Conservation (phyloP, 1,140 invertebrate genomes). For the Drosophila insularis region DNA sequence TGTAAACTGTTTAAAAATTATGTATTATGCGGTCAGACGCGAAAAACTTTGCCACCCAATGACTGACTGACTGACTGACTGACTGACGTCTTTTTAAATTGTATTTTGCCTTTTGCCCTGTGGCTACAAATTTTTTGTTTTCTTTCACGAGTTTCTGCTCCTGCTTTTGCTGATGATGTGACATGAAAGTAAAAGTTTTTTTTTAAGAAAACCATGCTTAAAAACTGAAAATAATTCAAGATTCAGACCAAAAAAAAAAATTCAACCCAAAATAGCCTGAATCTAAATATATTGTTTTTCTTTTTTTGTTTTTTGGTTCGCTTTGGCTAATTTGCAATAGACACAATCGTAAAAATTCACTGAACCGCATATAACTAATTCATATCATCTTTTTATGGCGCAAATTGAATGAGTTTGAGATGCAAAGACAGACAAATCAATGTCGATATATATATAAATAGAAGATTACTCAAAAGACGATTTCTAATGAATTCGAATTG, state of each 20-base stretch:
- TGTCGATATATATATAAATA: constrained; percentile 4
- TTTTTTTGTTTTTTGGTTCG: constrained; percentile 9
- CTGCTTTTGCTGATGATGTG: constrained; percentile 4
- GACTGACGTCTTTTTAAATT: constrained; percentile 53
- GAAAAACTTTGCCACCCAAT: constrained; percentile 4
- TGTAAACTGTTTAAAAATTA: constrained; percentile 63
- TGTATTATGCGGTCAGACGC: constrained; percentile 35
- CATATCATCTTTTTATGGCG: constrained; percentile 37
- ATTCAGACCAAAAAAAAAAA: background rate
- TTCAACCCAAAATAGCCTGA: constrained; percentile 15
- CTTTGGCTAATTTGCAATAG: constrained; percentile 33
- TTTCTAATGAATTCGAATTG: constrained; percentile 49
- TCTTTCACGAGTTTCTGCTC: background rate
- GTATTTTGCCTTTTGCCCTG: constrained; percentile 31
- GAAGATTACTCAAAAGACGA: background rate
- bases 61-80: constrained; percentile 6
- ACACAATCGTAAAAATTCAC: constrained; percentile 33
- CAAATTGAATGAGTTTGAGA: background rate
- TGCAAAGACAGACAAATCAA: too few species aligned
- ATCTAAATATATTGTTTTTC: background rate
- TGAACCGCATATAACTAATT: constrained; percentile 58
- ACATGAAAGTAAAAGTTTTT: constrained; percentile 67
- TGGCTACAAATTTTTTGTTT: constrained; percentile 23
- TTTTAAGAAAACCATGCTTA: constrained; percentile 31
- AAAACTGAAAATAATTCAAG: constrained; percentile 20